Evolutionary conservation across 2,797 vertebrate genomes (phyloP), one percentile per base, ranked within the genome.

Genomic region (Platalea minor): DNA sequence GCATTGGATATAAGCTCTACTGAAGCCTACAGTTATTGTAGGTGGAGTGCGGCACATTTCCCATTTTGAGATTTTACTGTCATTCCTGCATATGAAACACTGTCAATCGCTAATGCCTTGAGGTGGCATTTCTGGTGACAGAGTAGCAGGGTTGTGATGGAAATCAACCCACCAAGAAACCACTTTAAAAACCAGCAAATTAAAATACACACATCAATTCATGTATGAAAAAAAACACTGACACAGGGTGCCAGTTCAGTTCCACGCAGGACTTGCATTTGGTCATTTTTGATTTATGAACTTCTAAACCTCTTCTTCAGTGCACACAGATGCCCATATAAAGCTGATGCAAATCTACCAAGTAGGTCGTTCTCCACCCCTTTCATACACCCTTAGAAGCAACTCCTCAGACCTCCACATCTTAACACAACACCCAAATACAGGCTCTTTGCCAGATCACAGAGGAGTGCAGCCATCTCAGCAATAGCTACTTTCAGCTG

Each of bases 281-380:
- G 1, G n/a, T n/a, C 31, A 75, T 68, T 86, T 93, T 50, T 92
- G 26, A 87, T 85, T 85, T 85, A 73, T 26, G 28, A 77, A 50
- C 23, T 33, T 72, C 56, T 67, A 76, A 74, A 72, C 10, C 31
- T 74, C 17, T 65, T 90, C 31, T 64, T 51, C 78, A 79, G 43
- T 9, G 35, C 25, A 45, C 0, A 9, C 16, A 89, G 41, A 67
- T 0, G 0, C 35, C 28, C 11, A 45, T 10, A 50, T 7, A 75
- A 94, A 88, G 57, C 29, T 78, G 21, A 17, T 39, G 56, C 6
- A 86, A 88, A 74, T 50, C 61, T 75, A 45, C 29, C 0, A 0
- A 70, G n/a, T 25, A 54, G 41, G 41, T 31, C 2, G 0, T 13
- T 85, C 8, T 67, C 68, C 43, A 77, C 51, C 23, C 14, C 56